A percentile compares a stretch with the other conserved stretches of the same genome.
These are phyloP conservation scores for Theristicus caerulescens DNA, from an alignment of 2,113 vertebrate genomes.

Conservation along the genomic window DNA sequence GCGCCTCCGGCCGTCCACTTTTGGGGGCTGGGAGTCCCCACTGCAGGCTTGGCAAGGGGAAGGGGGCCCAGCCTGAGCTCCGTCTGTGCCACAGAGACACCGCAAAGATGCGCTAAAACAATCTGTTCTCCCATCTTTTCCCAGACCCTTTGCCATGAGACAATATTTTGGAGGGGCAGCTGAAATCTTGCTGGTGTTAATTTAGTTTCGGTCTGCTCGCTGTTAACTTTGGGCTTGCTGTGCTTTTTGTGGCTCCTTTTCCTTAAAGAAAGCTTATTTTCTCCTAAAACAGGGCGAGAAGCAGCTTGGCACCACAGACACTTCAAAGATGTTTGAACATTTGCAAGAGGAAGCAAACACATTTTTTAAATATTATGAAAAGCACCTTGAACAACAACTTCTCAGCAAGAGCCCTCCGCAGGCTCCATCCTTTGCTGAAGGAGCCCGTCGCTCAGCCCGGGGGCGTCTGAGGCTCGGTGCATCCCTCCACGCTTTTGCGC, in stretches of 20 bases:
- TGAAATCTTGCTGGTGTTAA: constrained; percentile 52
- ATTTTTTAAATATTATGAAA: constrained; percentile 43
- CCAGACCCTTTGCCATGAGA: constrained; percentile 32
- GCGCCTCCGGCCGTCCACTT: rapidly evolving
- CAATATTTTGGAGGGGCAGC: constrained; percentile 52
- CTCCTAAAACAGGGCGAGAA: constrained; percentile 41
- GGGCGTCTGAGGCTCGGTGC: constrained; percentile 49
- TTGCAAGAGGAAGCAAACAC: constrained; percentile 21
- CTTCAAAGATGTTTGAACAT: constrained; percentile 53
- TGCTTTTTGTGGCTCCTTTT: constrained; percentile 21
- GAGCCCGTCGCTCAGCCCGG: not conserved
- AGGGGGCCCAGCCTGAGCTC: constrained; percentile 30
- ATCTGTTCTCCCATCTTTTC: constrained; percentile 56
- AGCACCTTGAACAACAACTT: constrained; percentile 38
- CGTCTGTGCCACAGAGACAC: constrained; percentile 35
- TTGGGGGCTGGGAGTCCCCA: not conserved
- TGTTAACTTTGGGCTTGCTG: constrained; percentile 45
- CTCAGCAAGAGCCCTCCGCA: not conserved
- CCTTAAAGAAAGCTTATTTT: constrained; percentile 21
- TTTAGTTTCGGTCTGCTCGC: constrained; percentile 27
- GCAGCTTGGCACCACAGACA: constrained; percentile 44
- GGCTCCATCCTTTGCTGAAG: constrained; percentile 50
- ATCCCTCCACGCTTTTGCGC: constrained; percentile 57
- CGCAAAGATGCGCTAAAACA: not conserved
- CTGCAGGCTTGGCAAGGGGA: constrained; percentile 13